A percentile compares a stretch with the other conserved stretches of the same genome.
phyloP scores from a whole-genome alignment of 2,888 invertebrate species.

The Drosophila melanosoma region DNA sequence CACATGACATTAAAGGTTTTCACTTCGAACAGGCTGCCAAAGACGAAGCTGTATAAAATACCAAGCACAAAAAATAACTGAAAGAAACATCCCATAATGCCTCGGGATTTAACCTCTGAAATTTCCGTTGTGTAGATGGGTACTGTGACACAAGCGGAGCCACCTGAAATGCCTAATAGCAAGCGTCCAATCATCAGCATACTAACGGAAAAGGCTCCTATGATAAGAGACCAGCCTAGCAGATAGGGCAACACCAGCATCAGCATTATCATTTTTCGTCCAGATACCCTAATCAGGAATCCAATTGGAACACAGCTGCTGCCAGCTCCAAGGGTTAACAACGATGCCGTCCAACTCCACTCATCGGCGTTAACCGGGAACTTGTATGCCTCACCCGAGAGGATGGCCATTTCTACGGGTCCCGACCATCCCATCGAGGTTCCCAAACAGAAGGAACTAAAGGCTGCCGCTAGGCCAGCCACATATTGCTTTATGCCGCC shows the following conservation, averaged over 20 bases:
- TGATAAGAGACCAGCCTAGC: constrained; percentile 89
- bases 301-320: constrained; percentile 89
- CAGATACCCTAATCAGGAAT: constrained; percentile 87
- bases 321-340: constrained; percentile 89
- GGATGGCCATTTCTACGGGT: constrained; percentile 43
- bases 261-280: constrained; percentile 87
- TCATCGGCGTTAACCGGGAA: constrained; percentile 86
- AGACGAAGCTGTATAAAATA: constrained; percentile 89
- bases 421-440: constrained; percentile 62
- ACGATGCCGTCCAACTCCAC: constrained; percentile 89
- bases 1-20: constrained; percentile 56
- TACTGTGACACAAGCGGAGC: constrained; percentile 92
- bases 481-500: constrained; percentile 40
- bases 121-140: constrained; percentile 94
- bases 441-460: constrained; percentile 62
- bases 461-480: constrained; percentile 49
- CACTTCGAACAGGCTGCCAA: constrained; percentile 84
- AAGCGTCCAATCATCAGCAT: constrained; percentile 72
- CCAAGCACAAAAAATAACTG: constrained; percentile 93
- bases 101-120: constrained; percentile 91
- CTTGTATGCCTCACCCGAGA: constrained; percentile 6
- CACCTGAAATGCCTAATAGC: constrained; percentile 82
- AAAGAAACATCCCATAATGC: constrained; percentile 92
- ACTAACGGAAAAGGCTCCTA: constrained; percentile 87
- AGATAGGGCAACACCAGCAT: constrained; percentile 86